These are phyloP conservation scores for Bujurquina vittata DNA, from an alignment of 2,113 vertebrate species.

Conservation along the genomic window DNA sequence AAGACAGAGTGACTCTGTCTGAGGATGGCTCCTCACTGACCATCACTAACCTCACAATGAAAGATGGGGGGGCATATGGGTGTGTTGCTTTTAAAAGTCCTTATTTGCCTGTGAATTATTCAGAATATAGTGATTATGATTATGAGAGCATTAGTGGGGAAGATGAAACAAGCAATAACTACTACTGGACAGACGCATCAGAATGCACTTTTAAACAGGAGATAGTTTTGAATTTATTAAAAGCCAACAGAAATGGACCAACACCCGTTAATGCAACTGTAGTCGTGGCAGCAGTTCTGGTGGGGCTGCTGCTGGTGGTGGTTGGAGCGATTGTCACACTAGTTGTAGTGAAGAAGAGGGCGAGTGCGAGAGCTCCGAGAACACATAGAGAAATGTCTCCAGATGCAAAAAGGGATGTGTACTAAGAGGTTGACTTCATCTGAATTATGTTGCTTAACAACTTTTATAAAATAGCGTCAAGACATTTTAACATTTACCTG, in stretches of 20 bases:
- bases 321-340: constrained; percentile 11
- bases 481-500: background rate
- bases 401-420: background rate
- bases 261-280: background rate
- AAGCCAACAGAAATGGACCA: background rate
- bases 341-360: constrained; percentile 42
- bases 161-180: rapidly evolving
- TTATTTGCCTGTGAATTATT: background rate
- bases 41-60: constrained; percentile 24
- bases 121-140: background rate
- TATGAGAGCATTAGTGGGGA: background rate
- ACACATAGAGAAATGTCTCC: background rate
- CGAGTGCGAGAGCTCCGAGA: background rate
- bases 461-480: background rate
- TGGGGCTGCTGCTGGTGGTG: constrained; percentile 43
- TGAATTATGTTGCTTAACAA: background rate
- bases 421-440: background rate
- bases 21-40: constrained; percentile 31
- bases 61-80: constrained; percentile 62
- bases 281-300: constrained; percentile 22
- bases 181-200: background rate
- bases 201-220: constrained; percentile 69
- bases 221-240: constrained; percentile 19
- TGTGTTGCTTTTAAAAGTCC: constrained; percentile 52
- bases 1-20: constrained; percentile 30